phyloP scores from a whole-genome alignment of 2,888 invertebrate species.

The Drosophila quinaria region DNA sequence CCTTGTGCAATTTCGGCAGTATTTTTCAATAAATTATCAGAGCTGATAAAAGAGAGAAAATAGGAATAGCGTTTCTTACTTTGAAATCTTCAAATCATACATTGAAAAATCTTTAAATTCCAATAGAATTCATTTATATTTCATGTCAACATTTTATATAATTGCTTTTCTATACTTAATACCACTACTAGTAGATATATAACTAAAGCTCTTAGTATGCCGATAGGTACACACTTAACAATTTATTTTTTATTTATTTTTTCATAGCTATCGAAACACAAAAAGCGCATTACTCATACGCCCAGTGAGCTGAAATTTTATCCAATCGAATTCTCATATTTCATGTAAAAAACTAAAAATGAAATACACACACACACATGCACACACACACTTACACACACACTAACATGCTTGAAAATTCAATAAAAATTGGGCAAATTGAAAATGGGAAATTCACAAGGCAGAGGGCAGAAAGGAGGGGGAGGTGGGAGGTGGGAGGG shows the following conservation, averaged over 20 bases:
- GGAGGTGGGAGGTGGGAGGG: not conserved
- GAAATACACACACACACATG: conserved; percentile 34
- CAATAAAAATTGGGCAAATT: conserved; percentile 77
- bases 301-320: conserved; percentile 50
- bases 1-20: too few species aligned
- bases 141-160: not conserved
- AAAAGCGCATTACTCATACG: conserved; percentile 76
- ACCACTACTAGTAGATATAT: not conserved
- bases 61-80: too few species aligned
- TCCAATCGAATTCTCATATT: conserved; percentile 53
- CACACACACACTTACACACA: conserved; percentile 14
- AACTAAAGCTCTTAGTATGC: not conserved
- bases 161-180: not conserved
- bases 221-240: conserved; percentile 2
- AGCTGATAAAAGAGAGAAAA: too few species aligned
- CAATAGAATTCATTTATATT: not conserved
- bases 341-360: conserved; percentile 60
- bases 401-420: conserved; percentile 65
- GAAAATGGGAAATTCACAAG: conserved; percentile 54
- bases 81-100: too few species aligned
- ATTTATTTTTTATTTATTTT: conserved; percentile 11
- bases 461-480: not conserved
- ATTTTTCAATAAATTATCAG: too few species aligned
- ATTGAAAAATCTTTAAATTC: not conserved
- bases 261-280: conserved; percentile 39